phyloP scores from a whole-genome alignment of 1,140 invertebrate genomes.

The Procambarus virginalis region DNA sequence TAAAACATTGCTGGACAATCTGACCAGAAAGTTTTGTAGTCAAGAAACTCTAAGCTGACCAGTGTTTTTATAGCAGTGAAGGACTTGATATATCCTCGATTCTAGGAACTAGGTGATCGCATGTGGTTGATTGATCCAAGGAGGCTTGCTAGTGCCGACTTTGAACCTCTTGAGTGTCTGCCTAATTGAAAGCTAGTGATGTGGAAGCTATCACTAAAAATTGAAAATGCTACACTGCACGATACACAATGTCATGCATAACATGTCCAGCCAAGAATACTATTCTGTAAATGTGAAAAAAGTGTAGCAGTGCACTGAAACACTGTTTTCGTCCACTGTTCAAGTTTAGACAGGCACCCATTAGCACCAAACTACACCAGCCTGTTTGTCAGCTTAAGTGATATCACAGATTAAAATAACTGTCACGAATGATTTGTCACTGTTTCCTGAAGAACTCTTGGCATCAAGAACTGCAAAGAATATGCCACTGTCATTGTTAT shows the following conservation, averaged over 20 bases:
- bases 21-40: slow-evolving; percentile 36
- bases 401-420: slow-evolving; percentile 42
- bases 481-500: slow-evolving; percentile 63
- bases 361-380: slow-evolving; percentile 51
- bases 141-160: slow-evolving; percentile 30
- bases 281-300: slow-evolving; percentile 27
- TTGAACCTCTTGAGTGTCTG: slow-evolving; percentile 33
- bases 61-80: slow-evolving; percentile 45
- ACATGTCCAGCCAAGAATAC: slow-evolving; percentile 53
- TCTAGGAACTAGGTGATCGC: slow-evolving; percentile 34
- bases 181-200: slow-evolving; percentile 37
- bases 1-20: slow-evolving; percentile 35
- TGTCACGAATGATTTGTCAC: slow-evolving; percentile 40
- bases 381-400: slow-evolving; percentile 58
- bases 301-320: slow-evolving; percentile 67
- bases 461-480: slow-evolving; percentile 63
- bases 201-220: slow-evolving; percentile 15
- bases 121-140: slow-evolving; percentile 30
- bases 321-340: slow-evolving; percentile 66
- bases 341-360: slow-evolving; percentile 58
- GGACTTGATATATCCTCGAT: slow-evolving; percentile 26
- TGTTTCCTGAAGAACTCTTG: slow-evolving; percentile 44
- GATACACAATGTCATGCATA: slow-evolving; percentile 15
- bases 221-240: slow-evolving; percentile 30
- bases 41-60: slow-evolving; percentile 35